A percentile compares a stretch with the other conserved stretches of the same genome.
phyloP scores from a whole-genome alignment of 1,140 invertebrate species.

The Reticulitermes speratus region DNA sequence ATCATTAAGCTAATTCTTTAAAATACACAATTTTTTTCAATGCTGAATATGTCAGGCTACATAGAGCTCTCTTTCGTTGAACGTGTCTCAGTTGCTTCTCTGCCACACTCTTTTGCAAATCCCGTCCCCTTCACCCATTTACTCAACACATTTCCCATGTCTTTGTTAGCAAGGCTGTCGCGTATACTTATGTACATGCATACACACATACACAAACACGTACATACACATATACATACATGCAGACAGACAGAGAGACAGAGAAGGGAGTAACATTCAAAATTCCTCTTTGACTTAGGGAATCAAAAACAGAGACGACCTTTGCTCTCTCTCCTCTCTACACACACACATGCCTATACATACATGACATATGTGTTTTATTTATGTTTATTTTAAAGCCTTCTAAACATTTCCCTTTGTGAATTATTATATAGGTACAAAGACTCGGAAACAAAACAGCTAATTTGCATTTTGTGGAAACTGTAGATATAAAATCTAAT shows the following conservation, averaged over 20 bases:
- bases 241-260: not conserved
- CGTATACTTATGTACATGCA: not conserved
- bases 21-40: not conserved
- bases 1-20: no score
- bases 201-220: not conserved
- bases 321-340: not conserved
- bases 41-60: not conserved
- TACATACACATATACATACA: not conserved
- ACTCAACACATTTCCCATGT: slow-evolving; percentile 8
- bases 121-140: not conserved
- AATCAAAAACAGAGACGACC: not conserved
- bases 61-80: not conserved
- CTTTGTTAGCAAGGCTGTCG: slow-evolving; percentile 3
- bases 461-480: slow-evolving; percentile 9
- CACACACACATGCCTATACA: not conserved
- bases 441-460: slow-evolving; percentile 11
- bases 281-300: slow-evolving; percentile 18
- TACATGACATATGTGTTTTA: slow-evolving; percentile 6
- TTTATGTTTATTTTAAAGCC: slow-evolving; percentile 17
- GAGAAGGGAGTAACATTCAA: not conserved
- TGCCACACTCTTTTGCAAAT: not conserved
- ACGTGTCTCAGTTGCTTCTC: not conserved
- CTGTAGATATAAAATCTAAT: not conserved
- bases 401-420: slow-evolving; percentile 19
- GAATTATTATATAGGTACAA: slow-evolving; percentile 5